phyloP scores from a whole-genome alignment of 2,888 invertebrate genomes.

The Papilio elwesi region DNA sequence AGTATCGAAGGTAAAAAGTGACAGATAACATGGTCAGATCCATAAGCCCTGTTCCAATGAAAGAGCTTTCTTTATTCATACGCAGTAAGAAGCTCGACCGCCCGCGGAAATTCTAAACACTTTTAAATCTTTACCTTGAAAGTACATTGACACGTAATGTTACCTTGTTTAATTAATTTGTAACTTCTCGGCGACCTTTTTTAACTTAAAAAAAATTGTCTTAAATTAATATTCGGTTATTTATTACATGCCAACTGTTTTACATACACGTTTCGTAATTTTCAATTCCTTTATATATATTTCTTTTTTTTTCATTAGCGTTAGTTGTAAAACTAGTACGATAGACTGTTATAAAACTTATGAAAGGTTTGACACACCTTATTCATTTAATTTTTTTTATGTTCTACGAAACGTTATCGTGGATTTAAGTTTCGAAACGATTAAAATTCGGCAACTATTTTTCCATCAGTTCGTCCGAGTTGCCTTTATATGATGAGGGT shows the following conservation, averaged over 20 bases:
- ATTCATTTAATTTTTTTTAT: too few species aligned
- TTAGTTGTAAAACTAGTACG: neutral
- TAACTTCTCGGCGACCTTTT: neutral
- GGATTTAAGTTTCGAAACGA: too few species aligned
- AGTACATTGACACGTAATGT: neutral
- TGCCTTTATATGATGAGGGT: too few species aligned
- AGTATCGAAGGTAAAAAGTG: constrained; percentile 34
- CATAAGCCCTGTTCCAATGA: constrained; percentile 36
- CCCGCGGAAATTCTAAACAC: constrained; percentile 37
- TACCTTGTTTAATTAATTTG: constrained; percentile 21
- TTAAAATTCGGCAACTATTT: too few species aligned
- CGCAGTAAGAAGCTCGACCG: constrained; percentile 37
- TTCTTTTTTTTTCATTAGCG: neutral
- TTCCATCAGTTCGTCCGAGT: too few species aligned
- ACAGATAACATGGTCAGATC: constrained; percentile 36
- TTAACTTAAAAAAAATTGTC: neutral
- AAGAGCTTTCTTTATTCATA: constrained; percentile 40
- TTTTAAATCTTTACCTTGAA: constrained; percentile 27
- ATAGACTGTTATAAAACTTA: too few species aligned
- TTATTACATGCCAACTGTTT: neutral
- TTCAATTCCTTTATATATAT: neutral
- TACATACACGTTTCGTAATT: neutral
- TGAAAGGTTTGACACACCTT: too few species aligned
- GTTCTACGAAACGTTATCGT: too few species aligned
- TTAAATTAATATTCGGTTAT: constrained; percentile 1